Conservation (phyloP, 2,113 vertebrate genomes). For the Anolis sagrei region DNA sequence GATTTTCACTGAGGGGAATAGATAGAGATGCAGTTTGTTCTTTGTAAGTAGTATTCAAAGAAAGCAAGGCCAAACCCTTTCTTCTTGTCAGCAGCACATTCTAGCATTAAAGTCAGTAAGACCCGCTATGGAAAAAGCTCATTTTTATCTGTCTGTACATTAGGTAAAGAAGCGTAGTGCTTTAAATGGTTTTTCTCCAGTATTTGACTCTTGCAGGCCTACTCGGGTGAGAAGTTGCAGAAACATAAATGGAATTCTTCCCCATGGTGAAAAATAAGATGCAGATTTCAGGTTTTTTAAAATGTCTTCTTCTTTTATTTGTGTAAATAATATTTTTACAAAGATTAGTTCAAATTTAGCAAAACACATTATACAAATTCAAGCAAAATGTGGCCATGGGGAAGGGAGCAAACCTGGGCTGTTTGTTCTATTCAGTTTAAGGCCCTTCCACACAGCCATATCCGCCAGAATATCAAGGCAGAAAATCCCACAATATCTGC, state of each 20-base stretch:
- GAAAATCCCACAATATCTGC: too few relatives aligned
- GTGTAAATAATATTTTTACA: neutral
- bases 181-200: slow-evolving; percentile 27
- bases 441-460: too few relatives aligned
- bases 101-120: slow-evolving; percentile 44
- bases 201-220: rapidly evolving
- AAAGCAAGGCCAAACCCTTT: slow-evolving; percentile 35
- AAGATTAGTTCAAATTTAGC: neutral
- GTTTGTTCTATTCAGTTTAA: neutral
- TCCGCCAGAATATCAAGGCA: too few relatives aligned
- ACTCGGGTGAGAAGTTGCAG: neutral
- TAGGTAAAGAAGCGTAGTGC: neutral
- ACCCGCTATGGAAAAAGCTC: neutral
- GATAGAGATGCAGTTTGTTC: slow-evolving; percentile 36
- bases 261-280: neutral
- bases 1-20: slow-evolving; percentile 4
- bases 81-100: neutral
- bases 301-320: neutral
- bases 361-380: neutral
- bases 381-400: neutral
- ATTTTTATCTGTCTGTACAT: rapidly evolving
- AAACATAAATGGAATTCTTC: neutral
- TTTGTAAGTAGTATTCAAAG: neutral
- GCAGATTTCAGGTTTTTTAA: slow-evolving; percentile 10
- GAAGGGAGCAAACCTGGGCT: neutral